Evolutionary conservation across 2,888 invertebrate genomes (phyloP).

Genomic region (Sarcophaga caerulescens): DNA sequence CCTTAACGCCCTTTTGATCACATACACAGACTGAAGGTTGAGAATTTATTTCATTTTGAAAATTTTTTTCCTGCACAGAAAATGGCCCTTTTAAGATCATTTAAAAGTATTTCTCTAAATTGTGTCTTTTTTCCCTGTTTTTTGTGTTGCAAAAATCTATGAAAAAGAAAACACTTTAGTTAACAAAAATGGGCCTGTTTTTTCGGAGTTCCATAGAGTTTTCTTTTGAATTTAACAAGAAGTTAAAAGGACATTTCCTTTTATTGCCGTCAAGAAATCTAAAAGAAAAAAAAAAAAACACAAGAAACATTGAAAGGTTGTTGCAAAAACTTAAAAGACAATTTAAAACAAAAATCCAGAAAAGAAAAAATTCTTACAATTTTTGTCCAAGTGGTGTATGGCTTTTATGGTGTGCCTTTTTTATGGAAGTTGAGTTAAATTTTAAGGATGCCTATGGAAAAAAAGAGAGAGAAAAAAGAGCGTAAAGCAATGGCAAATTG

Average conservation of each 20-base stretch:
- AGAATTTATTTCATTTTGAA: conserved; percentile 5
- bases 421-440: conserved; percentile 22
- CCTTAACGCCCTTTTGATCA: conserved; percentile 20
- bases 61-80: conserved; percentile 12
- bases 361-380: neutral
- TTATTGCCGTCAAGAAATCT: conserved; percentile 32
- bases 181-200: conserved; percentile 57
- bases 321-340: conserved; percentile 48
- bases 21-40: conserved; percentile 10
- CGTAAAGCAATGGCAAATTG: conserved; percentile 52
- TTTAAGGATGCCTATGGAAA: neutral
- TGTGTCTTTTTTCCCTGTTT: conserved; percentile 5
- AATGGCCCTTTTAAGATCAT: conserved; percentile 52
- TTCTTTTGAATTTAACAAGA: conserved; percentile 54
- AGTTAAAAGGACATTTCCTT: conserved; percentile 66
- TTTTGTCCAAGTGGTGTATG: neutral
- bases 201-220: conserved; percentile 20
- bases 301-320: conserved; percentile 39
- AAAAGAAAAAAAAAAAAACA: conserved; percentile 19
- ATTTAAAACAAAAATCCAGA: conserved; percentile 34
- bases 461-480: conserved; percentile 7
- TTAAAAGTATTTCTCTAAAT: conserved; percentile 54
- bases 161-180: conserved; percentile 63
- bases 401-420: conserved; percentile 32
- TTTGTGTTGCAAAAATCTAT: conserved; percentile 3